Conservation (phyloP, 2,888 invertebrate species). For the Blastobasis lacticolella region DNA sequence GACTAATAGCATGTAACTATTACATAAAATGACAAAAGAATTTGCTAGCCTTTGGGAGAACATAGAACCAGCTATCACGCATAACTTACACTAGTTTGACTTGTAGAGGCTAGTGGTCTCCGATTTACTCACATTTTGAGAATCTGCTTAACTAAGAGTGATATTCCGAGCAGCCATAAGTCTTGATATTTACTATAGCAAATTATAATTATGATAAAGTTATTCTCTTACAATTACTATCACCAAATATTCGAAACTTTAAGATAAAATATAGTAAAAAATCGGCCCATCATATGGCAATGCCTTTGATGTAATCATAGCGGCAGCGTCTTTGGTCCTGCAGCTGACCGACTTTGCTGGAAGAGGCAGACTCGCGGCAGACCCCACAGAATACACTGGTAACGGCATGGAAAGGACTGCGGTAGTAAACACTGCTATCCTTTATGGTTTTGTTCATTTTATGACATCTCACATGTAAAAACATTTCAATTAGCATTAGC, state of each 20-base stretch:
- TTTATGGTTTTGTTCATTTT: constrained; percentile 76
- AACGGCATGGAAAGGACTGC: constrained; percentile 80
- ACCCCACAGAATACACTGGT: constrained; percentile 80
- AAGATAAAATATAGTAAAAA: neutral
- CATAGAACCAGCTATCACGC: neutral
- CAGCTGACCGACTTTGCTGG: constrained; percentile 77
- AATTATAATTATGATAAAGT: neutral
- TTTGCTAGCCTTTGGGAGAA: neutral
- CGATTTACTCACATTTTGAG: too few relatives aligned
- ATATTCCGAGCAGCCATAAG: too few relatives aligned
- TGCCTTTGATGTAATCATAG: constrained; percentile 53
- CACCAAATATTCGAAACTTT: neutral
- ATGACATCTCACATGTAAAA: constrained; percentile 80
- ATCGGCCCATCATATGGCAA: constrained; percentile 25
- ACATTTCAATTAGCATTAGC: constrained; percentile 72
- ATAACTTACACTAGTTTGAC: neutral
- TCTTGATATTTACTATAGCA: too few relatives aligned
- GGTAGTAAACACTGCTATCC: constrained; percentile 75
- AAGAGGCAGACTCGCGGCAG: constrained; percentile 77
- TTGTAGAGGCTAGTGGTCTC: too few relatives aligned
- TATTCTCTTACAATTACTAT: neutral
- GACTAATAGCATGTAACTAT: too few relatives aligned
- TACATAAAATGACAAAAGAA: too few relatives aligned
- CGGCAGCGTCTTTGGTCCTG: constrained; percentile 74
- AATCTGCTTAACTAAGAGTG: too few relatives aligned